These are phyloP conservation scores for Dasyurus viverrinus DNA, from an alignment of 2,113 vertebrate species.

Conservation along the genomic window DNA sequence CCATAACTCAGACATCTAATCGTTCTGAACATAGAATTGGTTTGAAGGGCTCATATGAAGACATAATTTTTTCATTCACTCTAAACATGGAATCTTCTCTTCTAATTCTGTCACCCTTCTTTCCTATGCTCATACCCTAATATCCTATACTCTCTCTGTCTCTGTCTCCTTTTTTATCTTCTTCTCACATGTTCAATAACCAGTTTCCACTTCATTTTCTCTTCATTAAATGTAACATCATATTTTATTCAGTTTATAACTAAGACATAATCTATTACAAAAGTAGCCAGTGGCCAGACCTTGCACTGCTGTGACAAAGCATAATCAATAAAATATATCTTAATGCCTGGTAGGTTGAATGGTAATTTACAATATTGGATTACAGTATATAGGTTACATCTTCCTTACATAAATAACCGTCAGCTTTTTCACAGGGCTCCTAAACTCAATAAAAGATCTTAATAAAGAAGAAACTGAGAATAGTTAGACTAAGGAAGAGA, in stretches of 20 bases:
- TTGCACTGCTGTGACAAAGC: not conserved
- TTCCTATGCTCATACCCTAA: not conserved
- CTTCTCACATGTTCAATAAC: not conserved
- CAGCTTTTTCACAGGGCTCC: not conserved
- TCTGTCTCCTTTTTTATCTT: not conserved
- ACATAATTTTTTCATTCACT: not conserved
- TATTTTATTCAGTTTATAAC: not conserved
- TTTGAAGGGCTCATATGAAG: not conserved
- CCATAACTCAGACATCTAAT: not conserved
- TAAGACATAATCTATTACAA: not conserved
- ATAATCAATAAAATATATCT: not conserved
- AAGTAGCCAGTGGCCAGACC: not conserved
- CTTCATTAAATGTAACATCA: not conserved
- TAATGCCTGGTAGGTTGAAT: not conserved
- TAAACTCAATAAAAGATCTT: not conserved
- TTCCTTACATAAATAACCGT: not conserved
- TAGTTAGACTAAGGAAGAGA: not conserved
- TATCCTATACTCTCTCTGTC: not conserved
- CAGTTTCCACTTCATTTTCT: not conserved
- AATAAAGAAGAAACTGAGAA: not conserved
- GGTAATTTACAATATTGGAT: not conserved
- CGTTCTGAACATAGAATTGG: not conserved
- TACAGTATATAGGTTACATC: not conserved
- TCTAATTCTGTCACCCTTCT: not conserved
- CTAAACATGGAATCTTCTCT: not conserved